These are phyloP conservation scores for Esperia sulphurella DNA, from an alignment of 2,888 invertebrate species.

Conservation along the genomic window DNA sequence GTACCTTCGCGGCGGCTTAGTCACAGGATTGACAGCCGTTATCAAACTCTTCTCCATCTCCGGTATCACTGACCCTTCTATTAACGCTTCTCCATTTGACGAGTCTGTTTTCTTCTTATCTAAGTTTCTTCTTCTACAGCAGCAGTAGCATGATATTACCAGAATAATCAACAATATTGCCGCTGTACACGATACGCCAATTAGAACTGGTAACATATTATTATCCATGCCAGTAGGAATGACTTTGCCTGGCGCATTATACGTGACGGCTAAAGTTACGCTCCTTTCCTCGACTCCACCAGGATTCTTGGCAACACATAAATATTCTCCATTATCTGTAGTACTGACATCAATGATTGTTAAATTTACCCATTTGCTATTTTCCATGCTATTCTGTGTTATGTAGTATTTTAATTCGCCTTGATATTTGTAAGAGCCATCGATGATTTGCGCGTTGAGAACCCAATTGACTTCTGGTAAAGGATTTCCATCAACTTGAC, in stretches of 20 bases:
- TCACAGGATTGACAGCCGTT: constrained; percentile 90
- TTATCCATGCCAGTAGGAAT: constrained; percentile 76
- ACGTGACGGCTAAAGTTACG: constrained; percentile 80
- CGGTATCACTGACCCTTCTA: constrained; percentile 87
- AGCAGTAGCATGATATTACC: constrained; percentile 77
- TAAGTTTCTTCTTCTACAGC: constrained; percentile 73
- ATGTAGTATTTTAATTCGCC: constrained; percentile 71
- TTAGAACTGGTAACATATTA: constrained; percentile 75
- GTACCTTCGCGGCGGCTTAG: constrained; percentile 89
- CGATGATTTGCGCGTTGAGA: constrained; percentile 81
- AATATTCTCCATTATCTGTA: constrained; percentile 85
- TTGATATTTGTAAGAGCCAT: constrained; percentile 70
- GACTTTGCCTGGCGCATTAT: constrained; percentile 58
- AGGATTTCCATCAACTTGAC: constrained; percentile 87
- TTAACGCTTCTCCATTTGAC: constrained; percentile 83
- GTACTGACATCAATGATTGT: constrained; percentile 81
- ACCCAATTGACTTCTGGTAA: constrained; percentile 87
- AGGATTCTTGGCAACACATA: constrained; percentile 89
- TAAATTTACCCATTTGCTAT: constrained; percentile 82
- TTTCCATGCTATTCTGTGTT: constrained; percentile 48
- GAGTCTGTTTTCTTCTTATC: constrained; percentile 79
- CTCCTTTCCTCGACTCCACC: constrained; percentile 90
- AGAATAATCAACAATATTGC: constrained; percentile 72
- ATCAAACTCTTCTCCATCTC: constrained; percentile 93
- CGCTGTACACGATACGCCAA: constrained; percentile 67